Percentiles rank a stretch among this genome's conserved stretches.
phyloP scores from a whole-genome alignment of 2,888 invertebrate species.

The Himalopsyche japonica region DNA sequence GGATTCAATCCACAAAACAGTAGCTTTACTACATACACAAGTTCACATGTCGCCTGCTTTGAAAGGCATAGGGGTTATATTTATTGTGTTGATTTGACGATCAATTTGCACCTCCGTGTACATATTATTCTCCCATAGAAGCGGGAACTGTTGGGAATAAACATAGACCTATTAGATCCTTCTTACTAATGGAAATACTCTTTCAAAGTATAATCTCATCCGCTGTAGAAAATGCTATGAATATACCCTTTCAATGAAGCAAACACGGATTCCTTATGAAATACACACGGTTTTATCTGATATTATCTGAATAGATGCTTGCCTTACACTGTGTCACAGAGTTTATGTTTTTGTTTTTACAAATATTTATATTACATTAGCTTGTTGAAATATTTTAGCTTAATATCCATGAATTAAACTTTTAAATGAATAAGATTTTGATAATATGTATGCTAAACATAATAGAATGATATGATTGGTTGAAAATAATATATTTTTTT shows the following conservation, averaged over 20 bases:
- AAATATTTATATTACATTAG: too few species aligned
- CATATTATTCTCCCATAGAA: background rate
- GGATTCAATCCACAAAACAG: background rate
- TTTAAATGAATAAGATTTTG: too few species aligned
- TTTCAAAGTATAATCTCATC: conserved; percentile 12
- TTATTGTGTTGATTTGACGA: conserved; percentile 30
- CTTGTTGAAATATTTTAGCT: too few species aligned
- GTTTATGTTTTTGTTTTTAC: too few species aligned
- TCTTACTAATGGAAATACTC: conserved; percentile 33
- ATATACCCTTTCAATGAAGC: background rate
- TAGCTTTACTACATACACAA: background rate
- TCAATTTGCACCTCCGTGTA: conserved; percentile 37
- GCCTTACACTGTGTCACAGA: too few species aligned
- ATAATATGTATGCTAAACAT: too few species aligned
- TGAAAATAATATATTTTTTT: too few species aligned
- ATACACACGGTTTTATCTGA: background rate
- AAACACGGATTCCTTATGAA: background rate
- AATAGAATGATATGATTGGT: too few species aligned
- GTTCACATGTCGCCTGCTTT: conserved; percentile 1
- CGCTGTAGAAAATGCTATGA: background rate
- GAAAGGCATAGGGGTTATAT: background rate
- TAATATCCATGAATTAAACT: too few species aligned
- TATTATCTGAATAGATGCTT: background rate
- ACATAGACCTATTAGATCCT: conserved; percentile 38
- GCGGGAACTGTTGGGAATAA: conserved; percentile 29